Evolutionary conservation across 2,888 invertebrate species (phyloP), one percentile per base, ranked within the genome.

Genomic region (Gastrophysa polygoni): DNA sequence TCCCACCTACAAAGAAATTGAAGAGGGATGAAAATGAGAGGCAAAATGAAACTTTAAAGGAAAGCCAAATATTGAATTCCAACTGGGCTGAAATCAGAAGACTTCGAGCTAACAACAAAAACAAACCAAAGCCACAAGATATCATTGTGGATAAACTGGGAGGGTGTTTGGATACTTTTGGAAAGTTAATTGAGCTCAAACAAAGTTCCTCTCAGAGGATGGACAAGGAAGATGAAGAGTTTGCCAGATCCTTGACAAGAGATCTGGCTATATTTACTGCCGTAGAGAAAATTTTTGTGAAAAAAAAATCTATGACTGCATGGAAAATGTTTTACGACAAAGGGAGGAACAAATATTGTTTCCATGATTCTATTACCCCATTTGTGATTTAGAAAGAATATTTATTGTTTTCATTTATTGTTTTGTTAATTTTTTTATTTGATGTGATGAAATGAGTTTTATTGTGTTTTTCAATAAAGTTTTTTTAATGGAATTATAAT

Each of bases 211-310:
- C 24, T 7, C 24, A 24, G 7, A 7, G 24, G 24, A 24, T 24
- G 24, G 24, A 24, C 7, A 24, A 47, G 4, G 47, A 18, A 17
- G 47, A 47, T 20, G 47, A 47, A 21, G 47, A 47, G 20, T 47
- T 47, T 47, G 47, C 21, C 10, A 7, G 21, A 47, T 47, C 47
- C n/a, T 47, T 47, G 21, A 21, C 17, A 5, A 47, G 21, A 8
- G 47, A 47, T 47, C 47, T 47, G 5, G 18, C 18, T 18, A 20
- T 47, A 21, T 47, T 47, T n/a, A 47, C 47, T 20, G 20, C 47
- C 2, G 2, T 17, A 47, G 47, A 8, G 21, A 46, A 46, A 2
- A 46, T 46, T 11, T 10, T 4, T 20, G 18, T 46, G n/a, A 46
- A 46, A 46, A 46, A 20, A 17, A 46, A 46, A 11, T 46, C 2